Percentiles rank a stretch among this genome's conserved stretches.
Evolutionary conservation across 2,888 invertebrate species (phyloP).

Genomic region (Merodon equestris): DNA sequence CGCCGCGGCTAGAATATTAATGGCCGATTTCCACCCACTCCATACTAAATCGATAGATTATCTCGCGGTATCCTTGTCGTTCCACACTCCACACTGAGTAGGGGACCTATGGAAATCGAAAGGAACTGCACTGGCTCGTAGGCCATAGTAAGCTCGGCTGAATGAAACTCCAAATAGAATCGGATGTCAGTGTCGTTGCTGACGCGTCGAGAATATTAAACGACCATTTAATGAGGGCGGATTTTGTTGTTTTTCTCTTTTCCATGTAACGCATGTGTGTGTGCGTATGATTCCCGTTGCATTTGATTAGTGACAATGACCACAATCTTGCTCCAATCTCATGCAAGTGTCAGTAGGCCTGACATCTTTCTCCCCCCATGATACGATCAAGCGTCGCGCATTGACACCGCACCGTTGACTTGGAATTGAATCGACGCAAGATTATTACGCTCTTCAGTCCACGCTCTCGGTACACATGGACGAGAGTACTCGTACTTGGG

Average conservation of each 20-base stretch:
- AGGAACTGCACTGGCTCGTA: constrained; percentile 35
- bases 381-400: too few species aligned
- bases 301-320: constrained; percentile 57
- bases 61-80: not conserved
- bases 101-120: too few species aligned
- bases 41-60: not conserved
- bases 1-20: constrained; percentile 43
- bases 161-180: constrained; percentile 52
- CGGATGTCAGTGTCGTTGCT: constrained; percentile 60
- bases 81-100: too few species aligned
- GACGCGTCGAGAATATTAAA: constrained; percentile 59
- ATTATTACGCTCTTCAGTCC: too few species aligned
- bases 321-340: constrained; percentile 59
- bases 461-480: too few species aligned
- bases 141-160: constrained; percentile 18
- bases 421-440: too few species aligned
- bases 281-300: constrained; percentile 51
- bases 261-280: too few species aligned
- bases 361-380: not conserved
- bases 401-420: too few species aligned
- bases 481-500: too few species aligned
- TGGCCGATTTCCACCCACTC: constrained; percentile 23
- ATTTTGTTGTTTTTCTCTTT: constrained; percentile 11
- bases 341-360: constrained; percentile 49
- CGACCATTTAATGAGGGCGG: constrained; percentile 52